phyloP scores from a whole-genome alignment of 2,888 invertebrate species.

The Parelbella ahira region DNA sequence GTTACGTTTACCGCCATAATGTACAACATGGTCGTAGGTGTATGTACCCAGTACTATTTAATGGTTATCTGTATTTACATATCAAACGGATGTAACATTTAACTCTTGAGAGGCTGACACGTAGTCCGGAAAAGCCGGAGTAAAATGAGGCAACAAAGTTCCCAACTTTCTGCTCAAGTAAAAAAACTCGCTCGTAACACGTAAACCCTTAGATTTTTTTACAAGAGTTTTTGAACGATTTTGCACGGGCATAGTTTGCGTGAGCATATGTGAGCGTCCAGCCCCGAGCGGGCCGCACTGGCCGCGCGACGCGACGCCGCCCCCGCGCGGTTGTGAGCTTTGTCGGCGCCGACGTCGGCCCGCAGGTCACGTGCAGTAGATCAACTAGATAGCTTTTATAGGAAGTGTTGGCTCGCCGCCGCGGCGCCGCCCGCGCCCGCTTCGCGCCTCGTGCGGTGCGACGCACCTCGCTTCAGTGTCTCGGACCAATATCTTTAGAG shows the following conservation, averaged over 20 bases:
- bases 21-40: constrained; percentile 69
- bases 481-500: constrained; percentile 76
- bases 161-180: constrained; percentile 49
- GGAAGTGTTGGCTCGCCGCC: too few species aligned
- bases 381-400: constrained; percentile 66
- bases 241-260: constrained; percentile 58
- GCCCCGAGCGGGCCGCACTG: too few species aligned
- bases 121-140: constrained; percentile 53
- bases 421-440: too few species aligned
- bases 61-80: constrained; percentile 72
- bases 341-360: too few species aligned
- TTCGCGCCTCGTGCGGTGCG: constrained; percentile 58
- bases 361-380: too few species aligned
- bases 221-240: constrained; percentile 64
- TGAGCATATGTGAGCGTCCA: too few species aligned
- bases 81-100: constrained; percentile 71
- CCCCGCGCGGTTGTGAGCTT: too few species aligned
- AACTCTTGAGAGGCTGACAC: constrained; percentile 60
- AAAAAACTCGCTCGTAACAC: too few species aligned
- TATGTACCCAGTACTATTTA: constrained; percentile 70
- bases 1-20: constrained; percentile 62
- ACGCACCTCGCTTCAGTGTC: constrained; percentile 75
- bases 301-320: too few species aligned
- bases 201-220: constrained; percentile 62
- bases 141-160: constrained; percentile 38